phyloP scores from a whole-genome alignment of 2,797 vertebrate species.

The Coreius guichenoti region DNA sequence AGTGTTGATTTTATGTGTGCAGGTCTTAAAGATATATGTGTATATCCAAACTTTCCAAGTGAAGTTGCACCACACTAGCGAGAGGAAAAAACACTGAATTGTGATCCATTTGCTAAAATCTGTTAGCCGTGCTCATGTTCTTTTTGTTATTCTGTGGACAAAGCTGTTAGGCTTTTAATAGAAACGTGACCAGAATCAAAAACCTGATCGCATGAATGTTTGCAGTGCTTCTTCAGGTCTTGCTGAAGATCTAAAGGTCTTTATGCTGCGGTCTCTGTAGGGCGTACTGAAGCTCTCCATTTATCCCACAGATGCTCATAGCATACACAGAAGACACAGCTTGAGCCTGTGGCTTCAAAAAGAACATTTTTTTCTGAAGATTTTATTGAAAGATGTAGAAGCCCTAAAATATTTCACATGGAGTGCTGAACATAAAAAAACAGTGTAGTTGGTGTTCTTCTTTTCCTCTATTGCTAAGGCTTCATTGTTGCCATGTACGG shows the following conservation, averaged over 20 bases:
- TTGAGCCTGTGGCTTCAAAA: constrained; percentile 24
- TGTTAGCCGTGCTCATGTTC: not conserved
- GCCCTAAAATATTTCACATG: constrained; percentile 1
- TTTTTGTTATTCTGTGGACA: constrained; percentile 11
- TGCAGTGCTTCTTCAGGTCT: constrained; percentile 8
- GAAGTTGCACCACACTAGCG: not conserved
- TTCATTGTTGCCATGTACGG: not conserved
- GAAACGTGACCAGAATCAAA: constrained; percentile 5
- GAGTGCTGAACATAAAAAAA: not conserved
- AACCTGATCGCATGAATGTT: not conserved
- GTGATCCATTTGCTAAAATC: not conserved
- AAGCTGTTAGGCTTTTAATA: constrained; percentile 12
- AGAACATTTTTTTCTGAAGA: not conserved
- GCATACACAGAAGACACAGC: constrained; percentile 12
- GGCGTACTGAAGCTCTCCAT: not conserved
- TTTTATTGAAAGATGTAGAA: not conserved
- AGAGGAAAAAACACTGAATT: not conserved
- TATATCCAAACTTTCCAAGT: too few relatives aligned
- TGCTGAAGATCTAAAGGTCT: constrained; percentile 16
- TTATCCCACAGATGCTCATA: constrained; percentile 17
- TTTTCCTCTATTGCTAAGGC: not conserved
- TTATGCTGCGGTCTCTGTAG: constrained; percentile 7
- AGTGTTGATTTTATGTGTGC: not conserved
- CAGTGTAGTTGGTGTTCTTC: not conserved
- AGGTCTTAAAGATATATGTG: not conserved